phyloP scores from a whole-genome alignment of 2,888 invertebrate species.

The Catocala sponsa region DNA sequence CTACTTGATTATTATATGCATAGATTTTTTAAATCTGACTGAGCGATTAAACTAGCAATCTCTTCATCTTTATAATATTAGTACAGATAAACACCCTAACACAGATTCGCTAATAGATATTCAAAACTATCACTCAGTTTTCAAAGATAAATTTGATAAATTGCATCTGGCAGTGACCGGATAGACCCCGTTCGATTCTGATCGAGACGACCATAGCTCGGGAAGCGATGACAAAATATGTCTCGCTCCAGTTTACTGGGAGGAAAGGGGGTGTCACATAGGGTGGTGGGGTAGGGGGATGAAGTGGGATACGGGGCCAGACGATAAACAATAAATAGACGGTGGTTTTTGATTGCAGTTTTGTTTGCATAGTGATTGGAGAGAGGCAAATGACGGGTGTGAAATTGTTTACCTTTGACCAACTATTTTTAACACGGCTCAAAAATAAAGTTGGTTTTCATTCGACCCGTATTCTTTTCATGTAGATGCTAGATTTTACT shows the following conservation, averaged over 20 bases:
- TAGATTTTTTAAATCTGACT: too few relatives aligned
- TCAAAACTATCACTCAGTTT: neutral
- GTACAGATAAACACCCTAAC: too few relatives aligned
- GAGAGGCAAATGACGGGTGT: neutral
- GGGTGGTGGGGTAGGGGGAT: neutral
- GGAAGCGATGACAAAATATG: constrained; percentile 20
- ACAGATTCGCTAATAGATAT: too few relatives aligned
- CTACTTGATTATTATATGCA: too few relatives aligned
- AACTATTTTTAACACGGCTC: too few relatives aligned
- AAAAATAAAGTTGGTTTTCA: too few relatives aligned
- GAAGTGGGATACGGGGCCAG: constrained; percentile 1
- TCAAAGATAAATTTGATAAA: constrained; percentile 23
- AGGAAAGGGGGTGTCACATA: neutral
- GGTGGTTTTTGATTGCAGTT: constrained; percentile 14
- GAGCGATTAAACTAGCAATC: too few relatives aligned
- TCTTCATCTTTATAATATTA: too few relatives aligned
- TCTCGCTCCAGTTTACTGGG: constrained; percentile 15
- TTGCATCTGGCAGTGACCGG: constrained; percentile 12
- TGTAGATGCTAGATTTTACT: too few relatives aligned
- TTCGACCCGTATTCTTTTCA: too few relatives aligned
- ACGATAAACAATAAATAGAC: constrained; percentile 17
- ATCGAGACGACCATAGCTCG: constrained; percentile 13
- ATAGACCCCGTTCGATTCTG: constrained; percentile 8
- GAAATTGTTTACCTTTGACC: neutral
- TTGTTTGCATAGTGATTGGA: constrained; percentile 6